Evolutionary conservation across 2,888 invertebrate species (phyloP).

Genomic region (Stenotaenia linearis): DNA sequence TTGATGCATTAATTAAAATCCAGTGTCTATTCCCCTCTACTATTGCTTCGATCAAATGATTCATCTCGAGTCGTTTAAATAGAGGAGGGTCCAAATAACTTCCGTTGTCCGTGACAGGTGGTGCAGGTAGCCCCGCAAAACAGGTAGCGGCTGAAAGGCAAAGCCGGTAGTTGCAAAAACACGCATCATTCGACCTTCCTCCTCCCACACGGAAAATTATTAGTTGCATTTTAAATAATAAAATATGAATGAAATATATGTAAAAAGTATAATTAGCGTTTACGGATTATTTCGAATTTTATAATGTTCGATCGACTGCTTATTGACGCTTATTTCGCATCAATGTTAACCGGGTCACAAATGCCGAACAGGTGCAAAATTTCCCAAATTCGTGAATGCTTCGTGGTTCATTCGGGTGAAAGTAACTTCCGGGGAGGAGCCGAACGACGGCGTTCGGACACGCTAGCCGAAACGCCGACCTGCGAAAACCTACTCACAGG

Average conservation of each 20-base stretch:
- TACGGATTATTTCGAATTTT: not conserved
- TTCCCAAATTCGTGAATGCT: not conserved
- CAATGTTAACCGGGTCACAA: not conserved
- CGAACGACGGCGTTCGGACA: not conserved
- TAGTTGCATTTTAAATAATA: not conserved
- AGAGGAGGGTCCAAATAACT: not conserved
- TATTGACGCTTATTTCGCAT: not conserved
- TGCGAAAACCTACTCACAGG: not conserved
- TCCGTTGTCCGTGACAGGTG: conserved; percentile 15
- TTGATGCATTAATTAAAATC: conserved; percentile 14
- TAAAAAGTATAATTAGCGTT: not conserved
- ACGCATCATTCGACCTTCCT: conserved; percentile 1
- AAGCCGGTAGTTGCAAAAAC: not conserved
- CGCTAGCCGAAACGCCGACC: not conserved
- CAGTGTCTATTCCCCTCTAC: not conserved
- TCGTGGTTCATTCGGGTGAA: not conserved
- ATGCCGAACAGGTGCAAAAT: not conserved
- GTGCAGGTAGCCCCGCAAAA: conserved; percentile 7
- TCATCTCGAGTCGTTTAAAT: not conserved
- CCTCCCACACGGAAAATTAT: not conserved
- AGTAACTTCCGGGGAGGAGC: conserved; percentile 1
- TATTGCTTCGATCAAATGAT: not conserved
- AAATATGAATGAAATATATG: not conserved
- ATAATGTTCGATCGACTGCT: not conserved
- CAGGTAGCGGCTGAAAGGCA: conserved; percentile 6